Evolutionary conservation across 2,888 invertebrate genomes (phyloP), one percentile per base, ranked within the genome.

Genomic region (Anoplius nigerrimus): DNA sequence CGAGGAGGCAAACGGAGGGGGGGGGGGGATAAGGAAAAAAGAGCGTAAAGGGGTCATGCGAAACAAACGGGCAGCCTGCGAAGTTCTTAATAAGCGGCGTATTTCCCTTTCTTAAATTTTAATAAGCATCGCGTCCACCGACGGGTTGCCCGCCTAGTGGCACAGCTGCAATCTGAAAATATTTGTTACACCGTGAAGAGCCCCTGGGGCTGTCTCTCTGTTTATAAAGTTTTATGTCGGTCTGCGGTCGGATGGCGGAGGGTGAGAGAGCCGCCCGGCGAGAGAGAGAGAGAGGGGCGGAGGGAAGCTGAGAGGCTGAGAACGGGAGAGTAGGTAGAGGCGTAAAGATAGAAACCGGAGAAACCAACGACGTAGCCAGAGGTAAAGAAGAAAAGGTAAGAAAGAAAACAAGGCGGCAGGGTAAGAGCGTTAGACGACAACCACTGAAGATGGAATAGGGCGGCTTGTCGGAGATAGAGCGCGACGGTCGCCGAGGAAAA

Each of bases 171-270:
- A 75, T 75, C 75, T 72, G 69, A 80, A 80, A 80, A 80, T 80
- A 75, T 79, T 79, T 79, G 71, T 80, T 75, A 62, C 55, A 66
- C 46, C 69, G 69, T 69, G 66, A 74, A 71, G 66, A 75, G 72
- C 69, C 69, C 75, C 62, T 20, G 69, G 65, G 75, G 75, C 64
- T 56, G 68, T 67, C 73, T 72, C 64, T 64, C 68, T 69, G 80
- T 77, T 80, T 80, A 82, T 77, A 73, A 80, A 79, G 79, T 80
- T 80, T 77, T 80, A 80, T 77, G 79, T 76, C 58, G 74, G 62
- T 69, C 67, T 57, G 62, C 18, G 75, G 73, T 74, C 61, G 16
- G n/a, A 48, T 76, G 66, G 60, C 56, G 69, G 58, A 45, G 53
- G 69, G 60, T 54, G 64, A 69, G 62, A 59, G 22, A n/a, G n/a